Percentiles rank a stretch among this genome's conserved stretches.
Conservation (phyloP, 2,888 invertebrate genomes). For the Drosophila nr. medialis region DNA sequence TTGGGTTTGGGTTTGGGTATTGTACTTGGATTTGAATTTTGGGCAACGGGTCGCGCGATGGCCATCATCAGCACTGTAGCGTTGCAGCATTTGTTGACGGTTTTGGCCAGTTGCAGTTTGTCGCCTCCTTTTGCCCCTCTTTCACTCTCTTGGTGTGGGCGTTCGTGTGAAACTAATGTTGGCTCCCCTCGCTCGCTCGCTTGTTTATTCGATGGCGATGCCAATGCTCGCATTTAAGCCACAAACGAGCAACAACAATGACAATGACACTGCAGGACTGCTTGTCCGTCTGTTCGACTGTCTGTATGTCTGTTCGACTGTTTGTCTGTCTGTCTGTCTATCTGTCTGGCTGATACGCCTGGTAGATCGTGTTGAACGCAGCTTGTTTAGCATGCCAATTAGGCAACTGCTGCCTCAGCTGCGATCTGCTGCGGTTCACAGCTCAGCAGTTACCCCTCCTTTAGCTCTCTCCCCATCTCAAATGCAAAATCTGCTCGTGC, state of each 20-base stretch:
- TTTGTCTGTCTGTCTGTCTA: constrained; percentile 24
- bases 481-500: constrained; percentile 82
- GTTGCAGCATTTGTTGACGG: constrained; percentile 29
- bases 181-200: constrained; percentile 15
- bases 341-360: constrained; percentile 64
- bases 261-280: constrained; percentile 51
- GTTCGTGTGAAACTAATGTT: constrained; percentile 78
- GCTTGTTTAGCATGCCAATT: constrained; percentile 80
- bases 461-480: constrained; percentile 62
- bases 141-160: constrained; percentile 53
- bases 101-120: constrained; percentile 4
- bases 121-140: not conserved
- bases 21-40: constrained; percentile 42
- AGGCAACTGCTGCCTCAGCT: constrained; percentile 64
- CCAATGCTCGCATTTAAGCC: constrained; percentile 54
- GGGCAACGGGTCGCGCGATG: constrained; percentile 65
- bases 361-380: constrained; percentile 80
- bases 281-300: constrained; percentile 25
- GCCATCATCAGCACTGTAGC: constrained; percentile 56
- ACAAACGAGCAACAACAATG: constrained; percentile 52
- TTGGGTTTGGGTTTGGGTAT: not conserved
- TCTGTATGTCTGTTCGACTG: constrained; percentile 30
- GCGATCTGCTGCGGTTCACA: constrained; percentile 45
- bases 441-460: constrained; percentile 10
- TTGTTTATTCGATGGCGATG: constrained; percentile 24